Percentiles rank a stretch among this genome's conserved stretches.
phyloP scores from a whole-genome alignment of 2,113 vertebrate species.

The Garra rufa region DNA sequence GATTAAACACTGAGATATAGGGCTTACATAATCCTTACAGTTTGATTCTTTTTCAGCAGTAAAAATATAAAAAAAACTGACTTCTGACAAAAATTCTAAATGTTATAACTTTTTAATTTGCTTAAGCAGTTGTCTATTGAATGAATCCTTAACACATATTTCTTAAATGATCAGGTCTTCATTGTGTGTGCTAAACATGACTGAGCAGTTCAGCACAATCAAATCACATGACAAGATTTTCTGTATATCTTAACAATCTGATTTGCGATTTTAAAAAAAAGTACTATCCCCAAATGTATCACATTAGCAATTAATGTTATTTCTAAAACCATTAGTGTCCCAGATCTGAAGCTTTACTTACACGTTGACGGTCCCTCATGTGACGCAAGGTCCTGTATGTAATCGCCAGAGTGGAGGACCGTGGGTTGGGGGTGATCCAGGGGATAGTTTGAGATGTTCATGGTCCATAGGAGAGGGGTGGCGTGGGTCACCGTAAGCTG shows the following conservation, averaged over 20 bases:
- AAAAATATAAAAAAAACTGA: neutral
- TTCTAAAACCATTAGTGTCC: neutral
- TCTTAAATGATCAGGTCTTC: neutral
- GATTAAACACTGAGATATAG: constrained; percentile 54
- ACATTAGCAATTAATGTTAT: constrained; percentile 11
- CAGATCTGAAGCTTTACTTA: constrained; percentile 64
- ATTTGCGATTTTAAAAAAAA: neutral
- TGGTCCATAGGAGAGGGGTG: constrained; percentile 57
- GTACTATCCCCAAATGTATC: neutral
- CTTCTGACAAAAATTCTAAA: neutral
- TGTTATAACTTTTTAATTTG: neutral
- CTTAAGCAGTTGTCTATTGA: neutral
- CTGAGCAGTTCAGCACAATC: neutral
- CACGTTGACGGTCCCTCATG: constrained; percentile 69
- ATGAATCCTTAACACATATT: neutral
- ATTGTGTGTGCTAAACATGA: neutral
- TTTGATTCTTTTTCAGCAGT: neutral
- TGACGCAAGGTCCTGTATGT: constrained; percentile 53
- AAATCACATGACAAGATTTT: neutral
- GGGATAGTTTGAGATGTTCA: constrained; percentile 67
- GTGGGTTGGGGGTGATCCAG: constrained; percentile 55
- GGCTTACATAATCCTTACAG: constrained; percentile 62
- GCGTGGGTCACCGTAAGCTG: constrained; percentile 47
- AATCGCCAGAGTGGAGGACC: constrained; percentile 43
- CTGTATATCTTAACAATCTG: neutral